Base-by-base conservation (phyloP, 2,888 invertebrate species). In the Nowickia ferox region DNA sequence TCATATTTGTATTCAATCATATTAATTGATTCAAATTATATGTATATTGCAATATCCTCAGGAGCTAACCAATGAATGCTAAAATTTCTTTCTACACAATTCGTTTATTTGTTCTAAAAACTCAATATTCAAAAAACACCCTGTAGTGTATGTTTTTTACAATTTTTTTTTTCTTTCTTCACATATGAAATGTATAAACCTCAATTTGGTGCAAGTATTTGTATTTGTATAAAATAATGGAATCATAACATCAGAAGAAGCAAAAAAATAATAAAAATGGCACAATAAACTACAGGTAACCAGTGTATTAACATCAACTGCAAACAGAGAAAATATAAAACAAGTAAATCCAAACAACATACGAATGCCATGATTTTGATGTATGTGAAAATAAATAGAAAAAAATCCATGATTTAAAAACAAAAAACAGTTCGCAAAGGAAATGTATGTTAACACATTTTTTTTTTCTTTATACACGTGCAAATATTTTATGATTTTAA, bases 261-360 rank as follows among this genome's bases (percentile, higher is more conserved):
- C 30, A 30, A 30, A 30, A 30, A 30, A 57, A 78, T n/a, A n/a
- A n/a, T n/a, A n/a, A 71, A 79, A 72, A 65, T 79, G 71, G 79
- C 65, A 79, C 79, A 79, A 79, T 79, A 71, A 72, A 72, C 71
- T 72, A 46, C 63, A 79, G 79, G 79, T 48, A 72, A 72, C 79
- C 63, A 55, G 53, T 65, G 65, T 71, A 72, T 79, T 72, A 72
- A 48, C 44, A 82, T 42, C 19, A 75, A 61, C 55, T 13, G 38
- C 30, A 69, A 66, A 74, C 51, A 66, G 30, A 55, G 13, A 68
- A 51, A 51, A 72, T 30, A 30, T 30, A 30, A 30, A 30, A 30
- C 30, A 53, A 61, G 13, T 68, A 78, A 61, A 72, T 51, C 40
- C 57, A 65, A 71, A 71, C 63, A 77, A 65, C 69, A 71, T 77